Conservation (phyloP, 2,797 vertebrate genomes). For the Sciaenops ocellatus region DNA sequence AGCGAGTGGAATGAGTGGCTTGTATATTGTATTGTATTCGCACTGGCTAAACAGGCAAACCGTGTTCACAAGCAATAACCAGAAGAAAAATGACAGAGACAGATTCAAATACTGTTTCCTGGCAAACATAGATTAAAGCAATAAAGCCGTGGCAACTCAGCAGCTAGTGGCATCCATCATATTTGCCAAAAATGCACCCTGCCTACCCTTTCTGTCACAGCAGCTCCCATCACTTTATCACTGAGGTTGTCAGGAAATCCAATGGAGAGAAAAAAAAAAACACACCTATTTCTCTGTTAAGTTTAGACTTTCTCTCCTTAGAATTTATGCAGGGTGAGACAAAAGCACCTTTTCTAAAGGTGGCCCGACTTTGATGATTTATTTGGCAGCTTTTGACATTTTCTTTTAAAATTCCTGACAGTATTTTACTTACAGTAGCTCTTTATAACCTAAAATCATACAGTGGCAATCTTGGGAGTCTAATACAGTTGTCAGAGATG, state of each 20-base stretch:
- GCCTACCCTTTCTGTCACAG: slow-evolving; percentile 30
- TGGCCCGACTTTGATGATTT: background rate
- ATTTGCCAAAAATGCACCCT: slow-evolving; percentile 21
- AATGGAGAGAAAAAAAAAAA: background rate
- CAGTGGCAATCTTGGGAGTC: background rate
- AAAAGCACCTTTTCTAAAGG: background rate
- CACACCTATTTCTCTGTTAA: background rate
- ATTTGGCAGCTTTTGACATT: background rate
- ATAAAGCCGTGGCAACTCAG: background rate
- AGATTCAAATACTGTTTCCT: background rate
- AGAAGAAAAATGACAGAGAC: background rate
- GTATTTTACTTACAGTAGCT: background rate
- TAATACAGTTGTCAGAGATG: slow-evolving; percentile 9
- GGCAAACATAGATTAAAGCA: background rate
- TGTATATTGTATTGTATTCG: background rate
- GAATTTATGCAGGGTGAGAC: slow-evolving; percentile 5
- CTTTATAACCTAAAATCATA: slow-evolving; percentile 6
- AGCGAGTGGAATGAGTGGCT: background rate
- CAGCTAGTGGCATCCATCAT: slow-evolving; percentile 2
- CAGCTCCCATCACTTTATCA: slow-evolving; percentile 9
- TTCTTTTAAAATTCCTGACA: background rate
- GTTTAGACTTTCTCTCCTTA: background rate
- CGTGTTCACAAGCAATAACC: background rate
- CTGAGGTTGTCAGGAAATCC: slow-evolving; percentile 9
- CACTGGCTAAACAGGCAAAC: background rate